These are phyloP conservation scores for Pelvicachromis taeniatus DNA, from an alignment of 2,113 vertebrate species.

Conservation along the genomic window DNA sequence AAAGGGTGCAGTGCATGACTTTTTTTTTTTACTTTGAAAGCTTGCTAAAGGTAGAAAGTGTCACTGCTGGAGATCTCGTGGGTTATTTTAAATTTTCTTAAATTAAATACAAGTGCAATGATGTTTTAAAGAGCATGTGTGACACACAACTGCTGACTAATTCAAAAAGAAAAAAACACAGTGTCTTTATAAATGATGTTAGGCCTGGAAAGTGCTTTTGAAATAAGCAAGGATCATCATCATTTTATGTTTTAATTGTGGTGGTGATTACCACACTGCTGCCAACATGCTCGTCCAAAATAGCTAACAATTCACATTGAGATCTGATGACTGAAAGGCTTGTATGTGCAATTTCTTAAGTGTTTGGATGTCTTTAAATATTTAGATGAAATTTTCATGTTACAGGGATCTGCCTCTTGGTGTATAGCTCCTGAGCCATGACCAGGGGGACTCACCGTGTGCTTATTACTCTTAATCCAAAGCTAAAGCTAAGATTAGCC, in stretches of 20 bases:
- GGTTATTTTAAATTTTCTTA: background rate
- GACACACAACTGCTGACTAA: background rate
- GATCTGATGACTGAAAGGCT: background rate
- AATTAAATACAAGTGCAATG: background rate
- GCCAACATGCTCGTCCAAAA: background rate
- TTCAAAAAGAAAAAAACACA: background rate
- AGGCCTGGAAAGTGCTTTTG: background rate
- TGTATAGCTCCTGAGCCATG: background rate
- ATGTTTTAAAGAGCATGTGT: background rate
- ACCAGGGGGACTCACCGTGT: slow-evolving; percentile 25
- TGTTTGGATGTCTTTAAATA: background rate
- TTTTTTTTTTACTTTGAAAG: background rate
- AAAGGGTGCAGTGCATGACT: background rate
- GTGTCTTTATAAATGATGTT: background rate
- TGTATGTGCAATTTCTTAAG: background rate
- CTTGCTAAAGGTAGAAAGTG: background rate
- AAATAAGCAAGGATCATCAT: background rate
- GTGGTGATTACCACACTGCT: background rate
- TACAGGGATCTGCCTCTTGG: background rate
- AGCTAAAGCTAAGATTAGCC: slow-evolving; percentile 72
- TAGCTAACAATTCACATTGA: background rate
- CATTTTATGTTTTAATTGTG: background rate
- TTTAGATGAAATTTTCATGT: background rate
- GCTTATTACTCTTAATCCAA: slow-evolving; percentile 62
- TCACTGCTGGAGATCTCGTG: background rate